Base-by-base conservation (phyloP, 2,888 invertebrate genomes). In the Drosophila falleni region DNA sequence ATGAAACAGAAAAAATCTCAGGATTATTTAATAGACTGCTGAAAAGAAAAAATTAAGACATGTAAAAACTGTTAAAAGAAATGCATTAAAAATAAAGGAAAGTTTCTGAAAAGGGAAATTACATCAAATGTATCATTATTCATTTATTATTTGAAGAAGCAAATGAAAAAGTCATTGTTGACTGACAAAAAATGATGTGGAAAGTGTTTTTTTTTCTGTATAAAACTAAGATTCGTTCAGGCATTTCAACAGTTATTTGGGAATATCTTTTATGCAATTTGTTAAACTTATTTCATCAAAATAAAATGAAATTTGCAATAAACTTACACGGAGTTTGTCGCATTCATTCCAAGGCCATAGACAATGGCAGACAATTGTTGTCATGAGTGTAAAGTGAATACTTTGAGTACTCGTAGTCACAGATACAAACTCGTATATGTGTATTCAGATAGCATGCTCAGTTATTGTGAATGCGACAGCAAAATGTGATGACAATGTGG, bases 401-500 rank as follows among this genome's bases (percentile, higher is more conserved):
- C 47, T 47, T 37, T 54, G 33, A 42, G 60, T 51, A 53, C 15
- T 61, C 53, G 3, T 9, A 9, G 8, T 9, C 31, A 31, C 31
- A 31, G 29, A 6, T 29, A 29, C 29, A 23, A 6, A 29, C 5
- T 29, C 4, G 8, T 8, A 26, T 26, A 33, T 23, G 23, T 23
- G 3, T 23, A 23, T 23, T 23, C 33, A 50, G 53, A 33, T 16
- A 29, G 29, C 29, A 37, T 9, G 9, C 35, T 23, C 33, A 50
- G 66, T 58, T 58, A 49, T 35, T 58, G 74, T 50, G 50, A 63
- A 59, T 76, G 78, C 73, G 47, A 47, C 61, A 51, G 51, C 68
- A 64, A 78, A 84, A 88, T 86, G 78, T 75, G 89, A 88, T 83
- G 89, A 88, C 89, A 83, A 83, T 82, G 87, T 86, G 65, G 74